Conservation (phyloP, 2,888 invertebrate genomes). For the Iselma pallidipennis region DNA sequence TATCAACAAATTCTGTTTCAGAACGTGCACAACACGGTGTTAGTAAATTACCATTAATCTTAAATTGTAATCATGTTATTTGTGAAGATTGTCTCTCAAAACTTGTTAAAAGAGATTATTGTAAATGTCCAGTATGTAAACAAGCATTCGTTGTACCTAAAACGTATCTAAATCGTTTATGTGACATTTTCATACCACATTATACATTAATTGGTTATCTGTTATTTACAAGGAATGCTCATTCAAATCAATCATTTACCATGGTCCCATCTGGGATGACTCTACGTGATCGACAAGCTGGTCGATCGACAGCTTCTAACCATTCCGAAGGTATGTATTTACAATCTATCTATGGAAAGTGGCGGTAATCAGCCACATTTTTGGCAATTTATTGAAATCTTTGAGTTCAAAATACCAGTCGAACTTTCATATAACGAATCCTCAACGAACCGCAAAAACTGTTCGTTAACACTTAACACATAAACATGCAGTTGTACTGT, state of each 20-base stretch:
- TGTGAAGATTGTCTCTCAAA: constrained; percentile 67
- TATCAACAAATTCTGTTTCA: constrained; percentile 1
- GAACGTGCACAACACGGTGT: constrained; percentile 4
- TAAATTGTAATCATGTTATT: constrained; percentile 69
- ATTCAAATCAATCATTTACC: background rate
- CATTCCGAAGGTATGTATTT: background rate
- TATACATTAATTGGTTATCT: constrained; percentile 49
- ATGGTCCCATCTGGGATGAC: background rate
- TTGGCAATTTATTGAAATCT: too few species aligned
- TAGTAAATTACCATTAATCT: constrained; percentile 60
- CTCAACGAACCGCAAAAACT: too few species aligned
- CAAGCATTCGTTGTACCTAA: constrained; percentile 45
- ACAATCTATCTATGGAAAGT: too few species aligned
- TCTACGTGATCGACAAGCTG: background rate
- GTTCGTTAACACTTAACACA: too few species aligned
- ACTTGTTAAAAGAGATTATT: constrained; percentile 36
- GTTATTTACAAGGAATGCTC: constrained; percentile 27
- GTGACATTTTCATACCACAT: constrained; percentile 50
- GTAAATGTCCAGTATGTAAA: constrained; percentile 60
- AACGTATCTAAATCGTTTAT: constrained; percentile 30
- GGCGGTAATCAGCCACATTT: too few species aligned
- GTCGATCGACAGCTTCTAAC: background rate
- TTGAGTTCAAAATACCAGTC: too few species aligned
- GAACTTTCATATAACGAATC: too few species aligned
- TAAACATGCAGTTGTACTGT: too few species aligned